Evolutionary conservation across 1,140 invertebrate species (phyloP).

Genomic region (Bombus sibiricus): DNA sequence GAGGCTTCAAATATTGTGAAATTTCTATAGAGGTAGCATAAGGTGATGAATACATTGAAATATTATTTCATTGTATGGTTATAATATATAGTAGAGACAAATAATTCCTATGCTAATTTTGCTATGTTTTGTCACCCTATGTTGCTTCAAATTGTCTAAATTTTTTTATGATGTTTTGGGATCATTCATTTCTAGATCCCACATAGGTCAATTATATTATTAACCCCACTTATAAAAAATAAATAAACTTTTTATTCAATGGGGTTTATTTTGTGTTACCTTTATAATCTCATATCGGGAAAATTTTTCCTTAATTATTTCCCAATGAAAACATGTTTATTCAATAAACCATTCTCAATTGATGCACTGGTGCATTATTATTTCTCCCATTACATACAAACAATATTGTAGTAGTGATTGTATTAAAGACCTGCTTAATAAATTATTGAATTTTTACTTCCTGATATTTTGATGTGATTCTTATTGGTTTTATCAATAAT

Average conservation of each 20-base stretch:
- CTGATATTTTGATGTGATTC: slow-evolving; percentile 48
- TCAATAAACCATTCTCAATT: slow-evolving; percentile 77
- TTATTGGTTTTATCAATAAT: slow-evolving; percentile 54
- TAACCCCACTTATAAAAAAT: slow-evolving; percentile 69
- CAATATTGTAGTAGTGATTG: slow-evolving; percentile 54
- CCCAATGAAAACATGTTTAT: slow-evolving; percentile 68
- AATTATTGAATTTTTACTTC: slow-evolving; percentile 55
- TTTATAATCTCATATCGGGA: slow-evolving; percentile 48
- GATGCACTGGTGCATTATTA: slow-evolving; percentile 78
- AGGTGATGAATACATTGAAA: slow-evolving; percentile 67
- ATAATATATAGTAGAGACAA: neutral
- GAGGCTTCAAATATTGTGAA: slow-evolving; percentile 63
- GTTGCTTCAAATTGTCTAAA: slow-evolving; percentile 79
- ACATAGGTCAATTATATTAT: slow-evolving; percentile 64
- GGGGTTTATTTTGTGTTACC: slow-evolving; percentile 63
- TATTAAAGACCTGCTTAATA: slow-evolving; percentile 63
- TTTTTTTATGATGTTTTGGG: slow-evolving; percentile 78
- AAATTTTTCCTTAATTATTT: slow-evolving; percentile 50
- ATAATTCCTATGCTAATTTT: neutral
- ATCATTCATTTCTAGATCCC: slow-evolving; percentile 81
- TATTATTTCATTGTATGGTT: neutral
- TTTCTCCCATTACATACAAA: slow-evolving; percentile 70
- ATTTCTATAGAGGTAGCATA: slow-evolving; percentile 76
- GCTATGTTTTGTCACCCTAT: slow-evolving; percentile 69
- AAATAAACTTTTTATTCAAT: slow-evolving; percentile 73